Base-by-base conservation (phyloP, 2,113 vertebrate species). In the Odocoileus hemionus region DNA sequence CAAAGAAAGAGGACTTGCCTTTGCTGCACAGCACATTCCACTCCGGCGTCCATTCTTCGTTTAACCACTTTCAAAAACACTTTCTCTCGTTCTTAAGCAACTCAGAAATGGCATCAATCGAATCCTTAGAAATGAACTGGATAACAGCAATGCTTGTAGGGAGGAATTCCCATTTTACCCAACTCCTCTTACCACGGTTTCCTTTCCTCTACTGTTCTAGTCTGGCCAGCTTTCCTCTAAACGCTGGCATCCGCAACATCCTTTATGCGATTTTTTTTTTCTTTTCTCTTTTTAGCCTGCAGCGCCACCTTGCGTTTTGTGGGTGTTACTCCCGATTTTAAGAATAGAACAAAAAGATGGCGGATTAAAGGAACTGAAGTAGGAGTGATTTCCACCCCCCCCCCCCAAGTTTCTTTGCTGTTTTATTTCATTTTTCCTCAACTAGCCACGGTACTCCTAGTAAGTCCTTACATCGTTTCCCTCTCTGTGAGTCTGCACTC, bases 1-100 rank as follows among this genome's bases (percentile, higher is more conserved):
- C 47, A 97, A 45, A 98, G 76, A 95, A 97, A 28, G 2, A 97
- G 55, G n/a, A 98, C 98, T 97, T 97, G 98, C 98, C 98, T 97
- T 85, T 90, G 92, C 84, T 64, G 95, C 79, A 30, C 33, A 47
- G 33, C 80, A 17, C 0, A 19, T 52, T 67, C 57, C 94, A 43
- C 3, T 23, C 54, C 39, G 91, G 80, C 28, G 30, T 91, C 96
- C 98, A 97, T 97, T 86, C 84, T 88, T 89, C 39, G 4, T 88
- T 54, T 30, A 4, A n/a, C 36, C 82, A 15, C 79, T 86, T 86
- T 16, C 55, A 57, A 64, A 96, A 94, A 10, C 36, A n/a, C 84
- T 60, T 86, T 89, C 47, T 30, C 79, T 52, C 6, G 0, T 78
- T 25, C 89, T 89, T 84, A n/a, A 5, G 79, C 61, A 80, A 91